phyloP scores from a whole-genome alignment of 2,113 vertebrate genomes.

The Callaeas wilsoni region DNA sequence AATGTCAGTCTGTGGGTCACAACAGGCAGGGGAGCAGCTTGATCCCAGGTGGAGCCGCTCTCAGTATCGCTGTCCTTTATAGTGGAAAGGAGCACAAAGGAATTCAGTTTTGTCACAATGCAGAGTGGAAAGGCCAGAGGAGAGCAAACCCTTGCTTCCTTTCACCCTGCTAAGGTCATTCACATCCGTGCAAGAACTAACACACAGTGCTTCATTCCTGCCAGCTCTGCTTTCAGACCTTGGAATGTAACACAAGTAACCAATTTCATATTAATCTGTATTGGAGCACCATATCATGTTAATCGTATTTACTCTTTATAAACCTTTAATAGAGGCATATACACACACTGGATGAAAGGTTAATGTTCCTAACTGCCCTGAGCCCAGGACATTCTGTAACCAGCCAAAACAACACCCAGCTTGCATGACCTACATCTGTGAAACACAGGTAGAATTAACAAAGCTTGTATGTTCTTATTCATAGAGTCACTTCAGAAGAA shows the following conservation, averaged over 20 bases:
- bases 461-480: background rate
- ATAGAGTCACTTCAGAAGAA: background rate
- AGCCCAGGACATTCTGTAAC: background rate
- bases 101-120: accelerated
- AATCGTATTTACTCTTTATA: background rate
- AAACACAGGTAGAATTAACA: background rate
- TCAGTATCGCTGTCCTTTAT: background rate
- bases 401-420: background rate
- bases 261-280: background rate
- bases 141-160: background rate
- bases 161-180: background rate
- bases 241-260: background rate
- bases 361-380: background rate
- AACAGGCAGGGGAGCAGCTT: background rate
- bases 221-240: background rate
- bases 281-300: background rate
- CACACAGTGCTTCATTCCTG: background rate
- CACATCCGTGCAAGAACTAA: background rate
- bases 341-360: background rate
- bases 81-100: background rate
- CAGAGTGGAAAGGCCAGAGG: background rate
- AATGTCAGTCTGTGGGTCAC: background rate
- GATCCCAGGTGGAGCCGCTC: background rate
- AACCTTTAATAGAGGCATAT: background rate
- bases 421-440: background rate